phyloP scores from a whole-genome alignment of 2,113 vertebrate species.

The Pungitius pungitius region DNA sequence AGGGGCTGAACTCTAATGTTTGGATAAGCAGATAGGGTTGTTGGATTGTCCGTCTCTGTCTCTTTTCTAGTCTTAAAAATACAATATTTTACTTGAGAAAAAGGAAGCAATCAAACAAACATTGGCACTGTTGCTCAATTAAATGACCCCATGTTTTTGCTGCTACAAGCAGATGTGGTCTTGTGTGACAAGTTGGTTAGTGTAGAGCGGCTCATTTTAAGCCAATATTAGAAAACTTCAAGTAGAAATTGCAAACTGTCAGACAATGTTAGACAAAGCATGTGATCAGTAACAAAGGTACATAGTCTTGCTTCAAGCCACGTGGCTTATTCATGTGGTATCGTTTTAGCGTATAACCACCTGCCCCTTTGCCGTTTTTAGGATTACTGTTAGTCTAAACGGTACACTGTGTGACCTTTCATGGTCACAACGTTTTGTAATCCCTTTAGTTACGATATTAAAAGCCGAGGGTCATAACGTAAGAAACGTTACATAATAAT shows the following conservation, averaged over 20 bases:
- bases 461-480: neutral
- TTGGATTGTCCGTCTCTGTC: slow-evolving; percentile 46
- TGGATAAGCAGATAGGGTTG: slow-evolving; percentile 65
- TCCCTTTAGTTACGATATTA: neutral
- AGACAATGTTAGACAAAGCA: neutral
- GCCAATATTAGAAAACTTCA: neutral
- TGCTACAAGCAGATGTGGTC: neutral
- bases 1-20: slow-evolving; percentile 57
- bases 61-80: neutral
- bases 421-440: neutral
- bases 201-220: neutral
- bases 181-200: neutral
- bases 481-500: neutral
- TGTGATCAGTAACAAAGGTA: neutral
- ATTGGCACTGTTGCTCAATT: neutral
- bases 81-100: neutral
- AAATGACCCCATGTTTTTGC: neutral
- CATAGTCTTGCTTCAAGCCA: neutral
- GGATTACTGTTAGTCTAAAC: too few relatives aligned
- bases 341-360: neutral
- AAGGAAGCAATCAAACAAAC: too few relatives aligned
- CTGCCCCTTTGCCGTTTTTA: too few relatives aligned
- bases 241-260: neutral
- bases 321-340: neutral
- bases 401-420: neutral